Conservation (phyloP, 2,113 vertebrate genomes). For the Tyrannus savana region DNA sequence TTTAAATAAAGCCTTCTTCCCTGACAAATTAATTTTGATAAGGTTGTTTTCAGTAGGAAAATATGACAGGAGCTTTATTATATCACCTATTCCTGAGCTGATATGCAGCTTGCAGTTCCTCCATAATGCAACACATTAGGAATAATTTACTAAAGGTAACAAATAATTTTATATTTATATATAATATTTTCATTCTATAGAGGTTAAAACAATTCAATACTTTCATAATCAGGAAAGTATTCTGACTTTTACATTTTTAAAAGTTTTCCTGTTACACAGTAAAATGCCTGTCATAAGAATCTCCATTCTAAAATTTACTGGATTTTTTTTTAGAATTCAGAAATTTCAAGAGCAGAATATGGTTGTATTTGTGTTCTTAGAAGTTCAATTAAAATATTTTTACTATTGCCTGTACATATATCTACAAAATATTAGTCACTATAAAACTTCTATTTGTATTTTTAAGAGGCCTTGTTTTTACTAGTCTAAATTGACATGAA, state of each 20-base stretch:
- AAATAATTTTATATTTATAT: background rate
- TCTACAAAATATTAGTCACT: background rate
- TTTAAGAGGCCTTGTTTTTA: background rate
- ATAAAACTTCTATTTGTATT: background rate
- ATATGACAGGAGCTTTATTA: slow-evolving; percentile 56
- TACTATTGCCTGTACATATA: background rate
- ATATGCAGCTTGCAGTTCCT: background rate
- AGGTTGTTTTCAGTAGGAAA: slow-evolving; percentile 44
- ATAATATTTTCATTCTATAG: background rate
- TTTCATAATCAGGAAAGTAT: background rate
- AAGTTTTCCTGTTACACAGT: background rate
- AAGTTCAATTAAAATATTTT: background rate
- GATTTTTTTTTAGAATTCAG: background rate
- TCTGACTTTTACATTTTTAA: background rate
- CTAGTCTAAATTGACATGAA: background rate
- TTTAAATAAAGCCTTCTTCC: slow-evolving; percentile 49
- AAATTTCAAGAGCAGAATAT: background rate
- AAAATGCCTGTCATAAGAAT: background rate
- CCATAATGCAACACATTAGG: background rate
- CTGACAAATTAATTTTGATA: slow-evolving; percentile 49
- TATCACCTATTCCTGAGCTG: background rate
- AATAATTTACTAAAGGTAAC: background rate
- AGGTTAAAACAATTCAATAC: background rate
- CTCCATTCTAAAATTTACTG: background rate
- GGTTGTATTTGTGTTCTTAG: background rate